A percentile compares a stretch with the other conserved stretches of the same genome.
These are phyloP conservation scores for Pocillopora meandrina DNA, from an alignment of 92 coral and sea anemone species.

Conservation along the genomic window DNA sequence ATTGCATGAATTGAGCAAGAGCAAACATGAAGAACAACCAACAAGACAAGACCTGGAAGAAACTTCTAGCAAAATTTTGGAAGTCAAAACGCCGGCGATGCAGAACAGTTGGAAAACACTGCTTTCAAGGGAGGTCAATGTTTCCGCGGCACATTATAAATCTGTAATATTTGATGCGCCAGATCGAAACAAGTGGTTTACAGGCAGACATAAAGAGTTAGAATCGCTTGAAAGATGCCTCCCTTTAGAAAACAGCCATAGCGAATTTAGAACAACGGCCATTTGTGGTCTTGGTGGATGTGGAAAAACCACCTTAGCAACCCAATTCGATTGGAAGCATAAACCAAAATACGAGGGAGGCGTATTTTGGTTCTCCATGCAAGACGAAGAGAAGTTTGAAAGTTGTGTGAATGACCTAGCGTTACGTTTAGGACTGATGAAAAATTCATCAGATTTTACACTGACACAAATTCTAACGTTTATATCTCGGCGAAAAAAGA, in stretches of 20 bases:
- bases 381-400: conserved; percentile 52
- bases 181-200: conserved; percentile 40
- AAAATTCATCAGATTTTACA: conserved; percentile 47
- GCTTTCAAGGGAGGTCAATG: background rate
- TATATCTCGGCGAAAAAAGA: conserved; percentile 32
- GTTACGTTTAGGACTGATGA: conserved; percentile 50
- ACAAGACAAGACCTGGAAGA: background rate
- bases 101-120: no score
- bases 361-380: conserved; percentile 85
- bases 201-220: conserved; percentile 34
- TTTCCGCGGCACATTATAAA: background rate
- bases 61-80: conserved; percentile 31
- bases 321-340: conserved; percentile 17
- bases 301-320: conserved; percentile 50
- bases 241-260: background rate
- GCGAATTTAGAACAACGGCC: background rate
- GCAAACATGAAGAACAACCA: background rate
- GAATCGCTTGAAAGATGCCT: conserved; percentile 24
- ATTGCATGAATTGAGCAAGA: background rate
- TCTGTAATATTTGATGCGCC: conserved; percentile 21
- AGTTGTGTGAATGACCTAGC: conserved; percentile 63
- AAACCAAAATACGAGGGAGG: conserved; percentile 64
- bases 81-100: conserved; percentile 25
- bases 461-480: conserved; percentile 50
- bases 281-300: conserved; percentile 44